Evolutionary conservation across 2,113 vertebrate species (phyloP).

Genomic region (Scytalopus superciliaris): DNA sequence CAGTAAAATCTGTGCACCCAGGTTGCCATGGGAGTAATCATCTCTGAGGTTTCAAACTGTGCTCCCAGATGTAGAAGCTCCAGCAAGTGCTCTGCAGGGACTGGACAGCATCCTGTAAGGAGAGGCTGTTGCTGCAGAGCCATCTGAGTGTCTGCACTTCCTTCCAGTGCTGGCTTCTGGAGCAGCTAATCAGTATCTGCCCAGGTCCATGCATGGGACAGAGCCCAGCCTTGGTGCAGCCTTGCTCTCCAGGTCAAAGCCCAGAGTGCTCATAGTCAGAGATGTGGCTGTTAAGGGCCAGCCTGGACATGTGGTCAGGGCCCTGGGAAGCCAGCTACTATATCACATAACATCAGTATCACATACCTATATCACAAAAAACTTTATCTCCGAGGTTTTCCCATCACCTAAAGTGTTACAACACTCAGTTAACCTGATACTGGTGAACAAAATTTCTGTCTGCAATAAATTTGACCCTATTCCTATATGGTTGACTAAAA

Average conservation of each 20-base stretch:
- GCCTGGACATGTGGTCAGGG: neutral
- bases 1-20: neutral
- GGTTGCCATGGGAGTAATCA: neutral
- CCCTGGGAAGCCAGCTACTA: neutral
- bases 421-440: neutral
- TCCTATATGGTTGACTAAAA: neutral
- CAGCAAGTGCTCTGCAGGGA: neutral
- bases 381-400: neutral
- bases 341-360: neutral
- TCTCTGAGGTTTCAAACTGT: neutral
- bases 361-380: neutral
- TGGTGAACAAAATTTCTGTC: neutral
- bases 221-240: neutral
- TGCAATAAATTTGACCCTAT: neutral
- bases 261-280: neutral
- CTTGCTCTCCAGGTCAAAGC: neutral
- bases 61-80: neutral
- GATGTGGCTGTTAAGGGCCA: neutral
- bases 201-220: neutral
- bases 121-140: neutral
- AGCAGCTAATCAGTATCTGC: neutral
- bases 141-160: neutral
- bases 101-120: neutral
- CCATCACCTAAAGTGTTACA: neutral
- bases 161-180: neutral